phyloP scores from a whole-genome alignment of 1,140 invertebrate genomes.

The Zophobas morio region DNA sequence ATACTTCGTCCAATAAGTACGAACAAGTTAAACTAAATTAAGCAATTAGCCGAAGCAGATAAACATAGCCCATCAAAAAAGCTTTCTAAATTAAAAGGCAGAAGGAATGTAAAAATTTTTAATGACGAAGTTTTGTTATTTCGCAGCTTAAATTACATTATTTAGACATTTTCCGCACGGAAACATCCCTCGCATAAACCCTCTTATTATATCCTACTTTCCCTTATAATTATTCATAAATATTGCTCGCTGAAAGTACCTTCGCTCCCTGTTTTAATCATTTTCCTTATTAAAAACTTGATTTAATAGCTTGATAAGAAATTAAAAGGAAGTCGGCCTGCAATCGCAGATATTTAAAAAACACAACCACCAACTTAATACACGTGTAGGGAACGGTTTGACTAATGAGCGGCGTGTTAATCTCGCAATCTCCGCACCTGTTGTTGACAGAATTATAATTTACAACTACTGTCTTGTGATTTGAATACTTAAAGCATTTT shows the following conservation, averaged over 20 bases:
- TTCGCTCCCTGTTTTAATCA: conserved; percentile 22
- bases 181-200: conserved; percentile 33
- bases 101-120: conserved; percentile 15
- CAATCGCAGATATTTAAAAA: neutral
- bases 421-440: neutral
- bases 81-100: conserved; percentile 27
- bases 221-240: conserved; percentile 41
- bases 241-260: conserved; percentile 23
- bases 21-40: conserved; percentile 27
- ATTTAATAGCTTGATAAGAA: conserved; percentile 25
- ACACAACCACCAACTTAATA: neutral
- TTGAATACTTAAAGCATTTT: no score
- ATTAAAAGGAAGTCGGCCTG: neutral
- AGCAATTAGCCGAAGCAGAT: conserved; percentile 17
- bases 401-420: neutral
- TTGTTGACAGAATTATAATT: neutral
- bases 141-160: conserved; percentile 32
- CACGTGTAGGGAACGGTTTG: neutral
- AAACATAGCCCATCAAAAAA: neutral
- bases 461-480: no score
- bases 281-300: conserved; percentile 22
- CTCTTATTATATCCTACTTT: conserved; percentile 20
- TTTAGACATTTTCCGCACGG: conserved; percentile 37
- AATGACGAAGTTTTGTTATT: conserved; percentile 38
- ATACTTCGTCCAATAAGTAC: conserved; percentile 3